Conservation (phyloP, 2,113 vertebrate genomes). For the Athene cunicularia region DNA sequence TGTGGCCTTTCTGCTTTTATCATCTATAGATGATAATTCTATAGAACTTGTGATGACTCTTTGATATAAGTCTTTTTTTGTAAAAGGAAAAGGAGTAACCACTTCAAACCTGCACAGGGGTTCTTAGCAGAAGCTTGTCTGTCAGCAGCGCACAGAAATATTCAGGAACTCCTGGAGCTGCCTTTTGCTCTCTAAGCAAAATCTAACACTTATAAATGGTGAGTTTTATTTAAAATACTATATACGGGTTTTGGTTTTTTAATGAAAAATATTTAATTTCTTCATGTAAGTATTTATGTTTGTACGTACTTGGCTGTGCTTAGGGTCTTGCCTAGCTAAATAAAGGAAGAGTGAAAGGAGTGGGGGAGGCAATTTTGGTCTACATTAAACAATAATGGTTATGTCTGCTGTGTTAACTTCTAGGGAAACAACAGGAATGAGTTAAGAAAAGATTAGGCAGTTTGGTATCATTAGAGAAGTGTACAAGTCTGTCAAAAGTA, state of each 20-base stretch:
- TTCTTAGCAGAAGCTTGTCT: slow-evolving; percentile 22
- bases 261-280: slow-evolving; percentile 42
- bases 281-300: slow-evolving; percentile 32
- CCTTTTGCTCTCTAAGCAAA: slow-evolving; percentile 50
- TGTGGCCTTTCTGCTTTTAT: not conserved
- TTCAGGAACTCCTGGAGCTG: slow-evolving; percentile 34
- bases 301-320: not conserved
- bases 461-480: not conserved
- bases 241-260: slow-evolving; percentile 54
- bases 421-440: not conserved
- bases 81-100: slow-evolving; percentile 11
- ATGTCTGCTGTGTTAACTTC: not conserved
- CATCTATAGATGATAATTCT: not conserved
- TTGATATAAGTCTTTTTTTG: not conserved
- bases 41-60: not conserved
- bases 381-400: not conserved
- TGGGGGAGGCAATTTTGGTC: not conserved
- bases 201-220: slow-evolving; percentile 16
- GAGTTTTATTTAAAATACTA: slow-evolving; percentile 56
- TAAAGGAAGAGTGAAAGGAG: not conserved
- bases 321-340: not conserved
- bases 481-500: not conserved
- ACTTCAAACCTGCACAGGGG: slow-evolving; percentile 19
- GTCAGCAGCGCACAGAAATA: slow-evolving; percentile 47
- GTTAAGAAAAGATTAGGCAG: not conserved